These are phyloP conservation scores for Scaptomyza flava DNA, from an alignment of 2,888 invertebrate genomes.

Conservation along the genomic window DNA sequence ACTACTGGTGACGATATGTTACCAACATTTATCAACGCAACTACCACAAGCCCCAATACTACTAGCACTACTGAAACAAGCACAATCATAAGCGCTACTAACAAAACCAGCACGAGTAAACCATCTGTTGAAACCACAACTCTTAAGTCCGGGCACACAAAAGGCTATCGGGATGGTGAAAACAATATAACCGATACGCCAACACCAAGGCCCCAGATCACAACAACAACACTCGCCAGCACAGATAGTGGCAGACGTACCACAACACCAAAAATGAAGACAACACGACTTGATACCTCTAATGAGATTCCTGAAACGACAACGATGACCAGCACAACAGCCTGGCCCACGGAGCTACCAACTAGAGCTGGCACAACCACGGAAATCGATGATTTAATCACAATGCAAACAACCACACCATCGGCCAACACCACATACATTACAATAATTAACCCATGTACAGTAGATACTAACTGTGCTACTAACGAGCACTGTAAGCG, in stretches of 20 bases:
- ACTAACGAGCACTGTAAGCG: constrained; percentile 87
- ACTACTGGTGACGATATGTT: constrained; percentile 38
- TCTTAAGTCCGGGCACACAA: constrained; percentile 80
- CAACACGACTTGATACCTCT: constrained; percentile 83
- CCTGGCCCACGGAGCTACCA: constrained; percentile 63
- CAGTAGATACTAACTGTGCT: constrained; percentile 87
- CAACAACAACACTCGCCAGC: constrained; percentile 54
- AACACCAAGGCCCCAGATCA: constrained; percentile 58
- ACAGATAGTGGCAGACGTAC: constrained; percentile 63
- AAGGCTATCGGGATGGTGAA: constrained; percentile 84
- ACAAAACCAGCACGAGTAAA: constrained; percentile 54
- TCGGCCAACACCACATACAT: constrained; percentile 67
- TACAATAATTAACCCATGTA: constrained; percentile 85
- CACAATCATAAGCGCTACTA: constrained; percentile 72
- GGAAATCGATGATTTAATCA: constrained; percentile 64
- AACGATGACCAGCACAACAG: constrained; percentile 52
- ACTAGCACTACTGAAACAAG: constrained; percentile 78
- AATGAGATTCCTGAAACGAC: constrained; percentile 75
- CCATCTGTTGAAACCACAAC: constrained; percentile 66
- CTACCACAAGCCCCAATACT: constrained; percentile 70
- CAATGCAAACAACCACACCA: constrained; percentile 66
- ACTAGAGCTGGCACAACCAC: constrained; percentile 74
- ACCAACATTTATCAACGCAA: constrained; percentile 57
- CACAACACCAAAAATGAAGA: constrained; percentile 81
- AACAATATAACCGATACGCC: constrained; percentile 82